These are phyloP conservation scores for Ellobium chinense DNA, from an alignment of 2,888 invertebrate species.

Conservation along the genomic window DNA sequence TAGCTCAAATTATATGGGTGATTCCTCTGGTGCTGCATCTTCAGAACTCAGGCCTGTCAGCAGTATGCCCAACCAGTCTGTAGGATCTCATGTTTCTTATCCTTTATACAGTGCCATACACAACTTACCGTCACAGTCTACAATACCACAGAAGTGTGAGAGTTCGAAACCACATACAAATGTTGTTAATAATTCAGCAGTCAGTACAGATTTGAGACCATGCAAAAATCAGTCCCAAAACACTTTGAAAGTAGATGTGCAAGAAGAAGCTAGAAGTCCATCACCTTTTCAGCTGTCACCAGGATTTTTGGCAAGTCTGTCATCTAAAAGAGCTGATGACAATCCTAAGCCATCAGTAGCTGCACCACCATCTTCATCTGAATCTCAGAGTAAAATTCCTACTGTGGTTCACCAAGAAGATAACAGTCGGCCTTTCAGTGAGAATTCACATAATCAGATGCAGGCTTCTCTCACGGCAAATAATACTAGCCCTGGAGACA, in stretches of 20 bases:
- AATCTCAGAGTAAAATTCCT: background rate
- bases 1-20: too few species aligned
- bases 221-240: background rate
- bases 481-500: background rate
- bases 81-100: background rate
- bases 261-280: constrained; percentile 1
- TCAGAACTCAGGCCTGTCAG: background rate
- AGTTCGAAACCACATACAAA: background rate
- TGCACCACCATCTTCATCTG: background rate
- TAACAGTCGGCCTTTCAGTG: background rate
- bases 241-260: background rate
- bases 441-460: background rate
- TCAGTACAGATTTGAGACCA: background rate
- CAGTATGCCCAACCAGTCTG: background rate
- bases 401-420: too few species aligned
- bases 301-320: constrained; percentile 29
- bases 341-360: background rate
- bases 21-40: background rate
- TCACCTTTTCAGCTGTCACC: constrained; percentile 40
- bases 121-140: background rate
- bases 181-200: background rate
- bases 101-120: background rate
- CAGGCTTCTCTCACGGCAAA: background rate
- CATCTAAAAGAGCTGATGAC: constrained; percentile 27
- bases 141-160: background rate